Evolutionary conservation across 2,113 vertebrate species (phyloP), one percentile per base, ranked within the genome.

Genomic region (Corythornis vintsioides): DNA sequence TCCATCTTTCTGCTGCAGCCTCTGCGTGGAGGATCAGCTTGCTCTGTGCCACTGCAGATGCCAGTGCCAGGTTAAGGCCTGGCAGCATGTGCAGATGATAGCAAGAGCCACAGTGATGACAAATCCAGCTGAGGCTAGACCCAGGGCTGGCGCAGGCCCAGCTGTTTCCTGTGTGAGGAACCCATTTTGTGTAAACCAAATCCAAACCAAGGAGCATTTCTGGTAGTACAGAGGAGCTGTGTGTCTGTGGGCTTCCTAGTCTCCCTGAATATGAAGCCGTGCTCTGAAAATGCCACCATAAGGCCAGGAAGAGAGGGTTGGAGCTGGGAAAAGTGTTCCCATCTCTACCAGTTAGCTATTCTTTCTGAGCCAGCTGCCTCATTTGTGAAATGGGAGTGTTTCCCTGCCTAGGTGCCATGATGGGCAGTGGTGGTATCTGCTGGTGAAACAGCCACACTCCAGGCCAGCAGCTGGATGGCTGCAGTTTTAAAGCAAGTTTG

Each of bases 71-170:
- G 10, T 20, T 20, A 45, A 48, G 59, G 45, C 29, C 50, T 66
- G 55, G 43, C 43, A 64, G 35, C 0, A 0, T 0, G 1, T 25
- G 61, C 0, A 15, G 55, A 3, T 43, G 52, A 42, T 0, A 28
- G 53, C 74, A 79, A 38, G 63, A 76, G 71, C 11, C 19, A 2
- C 38, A 53, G 26, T 0, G 48, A 31, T 43, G 43, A 50, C 33
- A 69, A 73, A 80, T 8, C 33, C 47, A 57, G 66, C 66, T 64
- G 40, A 43, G 14, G 42, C 9, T 31, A 17, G 17, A 24, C 15
- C 19, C 13, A 13, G 16, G 29, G 18, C 15, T 64, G 45, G 5
- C 71, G 31, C 38, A 78, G 53, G 35, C 25, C 25, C 2, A 0
- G 10, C 35, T 80, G 52, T 40, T 76, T 75, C 31, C 24, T 50